Percentiles rank a stretch among this genome's conserved stretches.
Conservation (phyloP, 2,888 invertebrate genomes). For the Choristoneura rosaceana region DNA sequence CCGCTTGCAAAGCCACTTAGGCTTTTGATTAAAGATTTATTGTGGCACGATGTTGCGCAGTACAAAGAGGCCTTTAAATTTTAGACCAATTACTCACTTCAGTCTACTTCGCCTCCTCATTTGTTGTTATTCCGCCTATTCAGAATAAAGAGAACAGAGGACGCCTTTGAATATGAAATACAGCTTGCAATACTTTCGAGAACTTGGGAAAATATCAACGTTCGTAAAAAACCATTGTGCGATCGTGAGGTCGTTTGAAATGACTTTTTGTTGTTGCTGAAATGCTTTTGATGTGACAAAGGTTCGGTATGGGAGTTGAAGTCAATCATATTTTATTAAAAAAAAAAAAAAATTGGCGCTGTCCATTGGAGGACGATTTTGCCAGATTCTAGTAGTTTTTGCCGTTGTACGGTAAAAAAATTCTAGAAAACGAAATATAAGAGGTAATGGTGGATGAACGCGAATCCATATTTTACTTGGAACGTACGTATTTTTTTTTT, state of each 20-base stretch:
- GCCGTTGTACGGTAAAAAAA: too few relatives aligned
- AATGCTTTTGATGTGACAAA: too few relatives aligned
- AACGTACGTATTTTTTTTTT: too few relatives aligned
- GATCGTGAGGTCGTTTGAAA: background rate
- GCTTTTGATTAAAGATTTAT: background rate
- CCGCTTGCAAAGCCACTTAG: background rate
- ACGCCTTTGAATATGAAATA: conserved; percentile 23
- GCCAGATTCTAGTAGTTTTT: too few relatives aligned
- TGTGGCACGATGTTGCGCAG: background rate
- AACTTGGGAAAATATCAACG: background rate
- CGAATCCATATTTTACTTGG: too few relatives aligned
- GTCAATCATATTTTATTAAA: too few relatives aligned
- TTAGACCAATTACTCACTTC: background rate
- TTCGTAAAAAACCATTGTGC: background rate
- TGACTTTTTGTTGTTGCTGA: background rate
- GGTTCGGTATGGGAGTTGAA: background rate
- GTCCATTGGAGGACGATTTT: too few relatives aligned
- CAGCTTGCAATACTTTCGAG: background rate
- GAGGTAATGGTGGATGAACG: too few relatives aligned
- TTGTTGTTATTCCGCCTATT: conserved; percentile 13
- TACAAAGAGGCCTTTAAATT: background rate
- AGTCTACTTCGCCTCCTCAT: conserved; percentile 5
- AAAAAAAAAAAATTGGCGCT: too few relatives aligned
- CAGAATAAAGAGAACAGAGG: conserved; percentile 6
- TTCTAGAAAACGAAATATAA: too few relatives aligned